Evolutionary conservation across 2,888 invertebrate species (phyloP), one percentile per base, ranked within the genome.

Genomic region (Leptogaster cylindrica): DNA sequence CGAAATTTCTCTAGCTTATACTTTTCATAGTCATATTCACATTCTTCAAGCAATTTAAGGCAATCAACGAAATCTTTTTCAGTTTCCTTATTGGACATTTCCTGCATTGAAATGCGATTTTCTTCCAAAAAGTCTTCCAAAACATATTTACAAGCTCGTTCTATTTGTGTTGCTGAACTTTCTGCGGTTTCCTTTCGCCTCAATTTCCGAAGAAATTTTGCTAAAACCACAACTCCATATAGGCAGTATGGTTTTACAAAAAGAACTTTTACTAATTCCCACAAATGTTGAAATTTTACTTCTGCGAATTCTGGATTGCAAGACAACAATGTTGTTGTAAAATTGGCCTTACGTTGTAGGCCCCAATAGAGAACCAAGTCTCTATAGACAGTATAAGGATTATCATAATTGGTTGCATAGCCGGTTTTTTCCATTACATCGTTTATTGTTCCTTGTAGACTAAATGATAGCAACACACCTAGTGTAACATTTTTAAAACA

Each of bases 141-240:
- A 0, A 85, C 84, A 65, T 84, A 85, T 68, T 86, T 85, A 36
- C 82, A 81, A 2, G 82, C 82, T 16, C 85, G 82, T 0, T 84
- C 82, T 0, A 77, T 74, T 18, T 71, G 76, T 25, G 77, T 76
- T 5, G 70, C 73, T 2, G 73, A 76, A 18, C 72, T 71, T 1
- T 70, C 70, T 25, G 75, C 72, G 0, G 74, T 72, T 2, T 75
- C 74, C 25, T 75, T 74, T 41, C 73, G 73, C 33, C 78, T 76
- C 76, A 78, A 79, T 63, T 78, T 78, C 2, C 80, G 77, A 71
- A 82, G 68, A 65, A 80, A 79, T 72, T 77, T 79, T 25, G 79
- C 77, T 67, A 79, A 69, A 72, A 79, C 73, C 5, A 80, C 80
- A 23, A 80, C 79, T 1, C 80, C 79, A 68, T 79, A 80, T 69